phyloP scores from a whole-genome alignment of 1,140 invertebrate genomes.

The Drosophila sturtevanti region DNA sequence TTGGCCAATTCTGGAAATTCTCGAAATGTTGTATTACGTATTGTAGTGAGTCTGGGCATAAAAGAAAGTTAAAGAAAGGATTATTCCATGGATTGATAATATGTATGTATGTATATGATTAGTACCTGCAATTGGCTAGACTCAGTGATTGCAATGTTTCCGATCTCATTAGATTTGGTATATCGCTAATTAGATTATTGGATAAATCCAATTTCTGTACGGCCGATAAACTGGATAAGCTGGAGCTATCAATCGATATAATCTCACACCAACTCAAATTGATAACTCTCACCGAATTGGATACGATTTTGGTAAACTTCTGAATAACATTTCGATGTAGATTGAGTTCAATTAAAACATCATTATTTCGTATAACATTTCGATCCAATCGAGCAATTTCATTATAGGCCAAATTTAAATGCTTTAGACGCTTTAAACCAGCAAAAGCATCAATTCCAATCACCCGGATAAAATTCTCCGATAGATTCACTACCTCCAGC shows the following conservation, averaged over 20 bases:
- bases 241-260: constrained; percentile 83
- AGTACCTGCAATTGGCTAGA: constrained; percentile 83
- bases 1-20: constrained; percentile 84
- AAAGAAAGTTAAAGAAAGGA: not conserved
- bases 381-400: constrained; percentile 84
- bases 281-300: constrained; percentile 84
- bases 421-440: constrained; percentile 84
- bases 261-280: constrained; percentile 87
- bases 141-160: constrained; percentile 84
- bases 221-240: constrained; percentile 84
- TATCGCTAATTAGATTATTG: constrained; percentile 84
- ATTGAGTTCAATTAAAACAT: constrained; percentile 84
- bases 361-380: constrained; percentile 84
- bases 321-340: constrained; percentile 87
- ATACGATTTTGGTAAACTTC: constrained; percentile 84
- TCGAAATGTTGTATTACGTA: constrained; percentile 84
- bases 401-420: constrained; percentile 87
- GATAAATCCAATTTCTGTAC: constrained; percentile 85
- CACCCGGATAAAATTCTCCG: constrained; percentile 85
- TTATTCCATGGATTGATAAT: no score
- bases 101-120: no score
- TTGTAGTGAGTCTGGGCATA: constrained; percentile 53
- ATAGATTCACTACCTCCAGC: constrained; percentile 86
- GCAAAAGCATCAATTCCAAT: constrained; percentile 85
- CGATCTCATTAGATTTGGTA: constrained; percentile 85